These are phyloP conservation scores for Euleptes europaea DNA, from an alignment of 2,113 vertebrate genomes.

Conservation along the genomic window DNA sequence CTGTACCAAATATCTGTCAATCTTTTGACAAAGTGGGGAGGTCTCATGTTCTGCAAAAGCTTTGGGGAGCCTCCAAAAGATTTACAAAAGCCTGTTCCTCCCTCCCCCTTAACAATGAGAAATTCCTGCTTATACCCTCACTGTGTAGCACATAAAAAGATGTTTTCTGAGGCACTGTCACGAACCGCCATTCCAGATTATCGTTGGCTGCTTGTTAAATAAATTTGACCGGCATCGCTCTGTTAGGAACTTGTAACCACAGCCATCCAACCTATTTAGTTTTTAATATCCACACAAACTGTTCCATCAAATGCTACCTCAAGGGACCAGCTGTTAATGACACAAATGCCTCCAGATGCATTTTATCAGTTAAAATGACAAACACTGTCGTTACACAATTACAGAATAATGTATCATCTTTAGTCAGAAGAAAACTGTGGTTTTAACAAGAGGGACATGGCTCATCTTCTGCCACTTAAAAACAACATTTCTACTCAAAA, in stretches of 20 bases:
- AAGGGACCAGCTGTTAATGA: constrained; percentile 45
- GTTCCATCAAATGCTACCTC: constrained; percentile 50
- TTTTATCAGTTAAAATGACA: constrained; percentile 43
- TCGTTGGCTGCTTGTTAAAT: constrained; percentile 38
- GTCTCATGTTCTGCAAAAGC: constrained; percentile 6
- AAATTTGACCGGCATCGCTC: constrained; percentile 50
- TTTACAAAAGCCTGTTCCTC: constrained; percentile 21
- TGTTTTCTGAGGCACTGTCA: constrained; percentile 12
- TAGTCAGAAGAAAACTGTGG: constrained; percentile 17
- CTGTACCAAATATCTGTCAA: constrained; percentile 25
- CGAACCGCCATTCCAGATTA: background rate
- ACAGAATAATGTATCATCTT: background rate
- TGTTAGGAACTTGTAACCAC: constrained; percentile 40
- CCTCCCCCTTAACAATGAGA: background rate
- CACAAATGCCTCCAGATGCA: background rate
- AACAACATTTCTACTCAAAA: constrained; percentile 16
- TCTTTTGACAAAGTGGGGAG: constrained; percentile 42
- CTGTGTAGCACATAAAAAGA: constrained; percentile 39
- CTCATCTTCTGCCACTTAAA: constrained; percentile 23
- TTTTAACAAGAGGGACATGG: constrained; percentile 4
- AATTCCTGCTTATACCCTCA: constrained; percentile 34
- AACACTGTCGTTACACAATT: constrained; percentile 24
- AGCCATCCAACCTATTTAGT: constrained; percentile 48
- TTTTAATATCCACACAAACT: constrained; percentile 49
- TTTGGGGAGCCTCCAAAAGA: constrained; percentile 44